Base-by-base conservation (phyloP, 2,797 vertebrate genomes). In the Chromobotia macracanthus region DNA sequence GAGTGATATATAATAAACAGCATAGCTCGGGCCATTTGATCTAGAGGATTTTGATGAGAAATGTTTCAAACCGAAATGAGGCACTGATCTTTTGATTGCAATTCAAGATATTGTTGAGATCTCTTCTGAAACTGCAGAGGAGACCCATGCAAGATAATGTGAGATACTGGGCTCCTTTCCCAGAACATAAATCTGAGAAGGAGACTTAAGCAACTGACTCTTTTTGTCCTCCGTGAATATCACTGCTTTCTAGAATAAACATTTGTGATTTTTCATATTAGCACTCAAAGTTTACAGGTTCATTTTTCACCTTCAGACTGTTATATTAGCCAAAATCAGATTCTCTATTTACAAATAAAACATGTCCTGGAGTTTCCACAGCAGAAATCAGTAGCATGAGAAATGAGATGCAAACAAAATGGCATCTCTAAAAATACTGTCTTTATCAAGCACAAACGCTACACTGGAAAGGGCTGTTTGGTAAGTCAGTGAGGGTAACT, bases 341-440 rank as follows among this genome's bases (percentile, higher is more conserved):
- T 2, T 58, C 2, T 35, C 25, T 18, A 51, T 51, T 75, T 41
- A 21, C 28, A 46, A 12, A 11, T n/a, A 63, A 6, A 46, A 16
- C 25, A 63, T 31, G 55, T 31, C 35, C 11, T 8, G 8, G 48
- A 68, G 31, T 10, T 53, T 50, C 7, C 28, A 70, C 18, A 48
- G 71, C 41, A 53, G 28, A 46, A 74, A 31, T 12, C 41, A 64
- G 41, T 66, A 79, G 53, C 35, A 73, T 38, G 6, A 51, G 35
- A 75, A 72, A 67, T 72, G 41, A 1, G 23, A 18, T 41, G 35
- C 41, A 64, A 79, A 79, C 66, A 75, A 83, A 87, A 77, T 81
- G 64, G 16, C 81, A 81, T 60, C 46, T 71, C 68, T 83, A 82
- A 86, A 88, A 85, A 88, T 84, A 82, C 65, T 67, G 46, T 46